Percentiles rank a stretch among this genome's conserved stretches.
Conservation (phyloP, 2,797 vertebrate genomes). For the Pseudopleuronectes americanus region DNA sequence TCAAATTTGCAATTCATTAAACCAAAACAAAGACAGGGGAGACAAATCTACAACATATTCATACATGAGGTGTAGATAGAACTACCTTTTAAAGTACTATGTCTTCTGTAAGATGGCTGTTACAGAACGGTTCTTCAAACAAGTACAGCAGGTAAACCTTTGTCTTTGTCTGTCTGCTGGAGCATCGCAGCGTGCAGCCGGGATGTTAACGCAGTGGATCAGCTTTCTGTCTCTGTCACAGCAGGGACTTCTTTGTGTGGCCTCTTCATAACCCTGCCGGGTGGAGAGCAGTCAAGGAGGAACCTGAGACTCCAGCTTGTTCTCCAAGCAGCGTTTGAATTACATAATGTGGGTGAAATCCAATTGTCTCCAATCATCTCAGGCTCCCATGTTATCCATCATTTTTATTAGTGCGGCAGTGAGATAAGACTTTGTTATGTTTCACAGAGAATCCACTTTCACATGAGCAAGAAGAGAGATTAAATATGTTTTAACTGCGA, state of each 20-base stretch:
- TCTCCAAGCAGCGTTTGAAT: conserved; percentile 81
- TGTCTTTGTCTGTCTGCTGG: neutral
- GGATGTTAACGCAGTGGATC: conserved; percentile 24
- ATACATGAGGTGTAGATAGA: neutral
- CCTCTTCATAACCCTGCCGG: conserved; percentile 67
- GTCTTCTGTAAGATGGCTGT: neutral
- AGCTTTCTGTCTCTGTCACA: conserved; percentile 37
- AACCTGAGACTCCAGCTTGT: conserved; percentile 74
- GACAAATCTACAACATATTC: neutral
- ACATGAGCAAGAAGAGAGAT: conserved; percentile 75
- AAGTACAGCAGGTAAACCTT: conserved; percentile 14
- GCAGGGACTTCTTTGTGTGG: conserved; percentile 35
- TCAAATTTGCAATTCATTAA: neutral
- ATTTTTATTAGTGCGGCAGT: conserved; percentile 84
- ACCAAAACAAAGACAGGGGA: neutral
- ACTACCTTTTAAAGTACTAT: neutral
- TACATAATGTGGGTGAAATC: conserved; percentile 85
- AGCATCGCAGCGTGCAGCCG: neutral
- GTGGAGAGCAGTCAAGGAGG: conserved; percentile 62
- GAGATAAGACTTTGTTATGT: conserved; percentile 86
- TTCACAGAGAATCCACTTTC: conserved; percentile 82
- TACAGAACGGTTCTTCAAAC: neutral
- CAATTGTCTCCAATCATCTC: conserved; percentile 85
- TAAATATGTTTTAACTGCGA: conserved; percentile 67
- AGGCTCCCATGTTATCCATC: conserved; percentile 82